A percentile compares a stretch with the other conserved stretches of the same genome.
Conservation (phyloP, 1,140 invertebrate species). For the Drosophila kanapiae region DNA sequence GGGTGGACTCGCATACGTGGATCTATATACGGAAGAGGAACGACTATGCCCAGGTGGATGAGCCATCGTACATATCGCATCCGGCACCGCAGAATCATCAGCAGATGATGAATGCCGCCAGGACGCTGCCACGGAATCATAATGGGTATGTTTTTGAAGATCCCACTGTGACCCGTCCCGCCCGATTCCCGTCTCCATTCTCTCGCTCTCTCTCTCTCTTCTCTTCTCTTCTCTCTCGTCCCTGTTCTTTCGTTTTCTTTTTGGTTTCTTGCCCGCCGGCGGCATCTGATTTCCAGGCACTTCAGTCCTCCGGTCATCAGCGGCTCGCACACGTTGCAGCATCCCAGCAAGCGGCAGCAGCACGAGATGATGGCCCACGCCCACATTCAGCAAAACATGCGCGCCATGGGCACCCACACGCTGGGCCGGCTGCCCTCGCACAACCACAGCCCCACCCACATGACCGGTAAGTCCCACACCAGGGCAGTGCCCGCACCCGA, state of each 20-base stretch:
- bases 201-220: conserved; percentile 51
- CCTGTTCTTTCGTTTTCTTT: conserved; percentile 11
- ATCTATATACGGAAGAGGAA: conserved; percentile 94
- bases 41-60: conserved; percentile 84
- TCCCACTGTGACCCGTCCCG: conserved; percentile 36
- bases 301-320: conserved; percentile 85
- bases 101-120: conserved; percentile 84
- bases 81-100: conserved; percentile 84
- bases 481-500: conserved; percentile 10
- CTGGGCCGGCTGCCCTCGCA: conserved; percentile 86
- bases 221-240: conserved; percentile 45
- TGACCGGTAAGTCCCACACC: conserved; percentile 83
- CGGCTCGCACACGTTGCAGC: conserved; percentile 83
- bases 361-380: conserved; percentile 85
- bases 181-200: conserved; percentile 61
- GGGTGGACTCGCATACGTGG: conserved; percentile 98
- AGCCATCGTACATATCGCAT: conserved; percentile 84
- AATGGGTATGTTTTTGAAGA: conserved; percentile 80
- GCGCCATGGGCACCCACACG: conserved; percentile 86
- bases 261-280: conserved; percentile 11
- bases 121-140: conserved; percentile 83
- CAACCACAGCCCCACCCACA: conserved; percentile 85
- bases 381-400: conserved; percentile 85
- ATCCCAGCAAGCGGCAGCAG: conserved; percentile 83
- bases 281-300: conserved; percentile 70